Evolutionary conservation across 2,888 invertebrate species (phyloP).

Genomic region (Orgyia antiqua): DNA sequence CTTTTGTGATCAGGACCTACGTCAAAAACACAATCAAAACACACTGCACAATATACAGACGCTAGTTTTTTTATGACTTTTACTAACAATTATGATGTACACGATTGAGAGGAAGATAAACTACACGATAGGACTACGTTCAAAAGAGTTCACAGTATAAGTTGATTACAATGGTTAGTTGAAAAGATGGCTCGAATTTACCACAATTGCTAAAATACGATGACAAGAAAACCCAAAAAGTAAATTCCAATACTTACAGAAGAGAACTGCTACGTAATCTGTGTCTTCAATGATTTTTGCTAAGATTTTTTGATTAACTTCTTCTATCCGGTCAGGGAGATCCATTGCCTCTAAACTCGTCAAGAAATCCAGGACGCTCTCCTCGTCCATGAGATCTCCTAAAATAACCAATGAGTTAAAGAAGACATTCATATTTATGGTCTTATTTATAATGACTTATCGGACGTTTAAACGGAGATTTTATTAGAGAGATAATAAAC

Average conservation of each 20-base stretch:
- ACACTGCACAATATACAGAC: conserved; percentile 67
- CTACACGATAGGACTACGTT: conserved; percentile 48
- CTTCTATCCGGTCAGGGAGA: conserved; percentile 95
- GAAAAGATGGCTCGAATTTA: conserved; percentile 57
- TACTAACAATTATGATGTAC: conserved; percentile 45
- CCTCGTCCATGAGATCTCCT: conserved; percentile 97
- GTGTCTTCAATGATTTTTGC: conserved; percentile 94
- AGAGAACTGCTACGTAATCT: conserved; percentile 93
- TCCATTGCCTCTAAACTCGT: conserved; percentile 97
- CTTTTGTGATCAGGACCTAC: conserved; percentile 78
- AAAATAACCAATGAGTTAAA: conserved; percentile 28
- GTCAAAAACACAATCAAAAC: conserved; percentile 75
- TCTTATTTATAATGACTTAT: no score
- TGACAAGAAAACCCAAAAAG: conserved; percentile 42
- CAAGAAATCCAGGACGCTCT: conserved; percentile 93
- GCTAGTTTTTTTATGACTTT: conserved; percentile 33
- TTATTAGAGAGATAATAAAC: no score
- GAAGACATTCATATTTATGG: no score
- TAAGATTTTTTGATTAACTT: conserved; percentile 94
- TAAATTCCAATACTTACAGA: conserved; percentile 86
- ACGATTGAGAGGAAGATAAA: conserved; percentile 38
- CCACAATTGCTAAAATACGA: conserved; percentile 58
- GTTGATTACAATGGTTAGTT: conserved; percentile 55
- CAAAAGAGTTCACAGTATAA: conserved; percentile 47
- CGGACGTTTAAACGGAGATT: no score